Base-by-base conservation (phyloP, 1,140 invertebrate species). In the Plodia interpunctella region DNA sequence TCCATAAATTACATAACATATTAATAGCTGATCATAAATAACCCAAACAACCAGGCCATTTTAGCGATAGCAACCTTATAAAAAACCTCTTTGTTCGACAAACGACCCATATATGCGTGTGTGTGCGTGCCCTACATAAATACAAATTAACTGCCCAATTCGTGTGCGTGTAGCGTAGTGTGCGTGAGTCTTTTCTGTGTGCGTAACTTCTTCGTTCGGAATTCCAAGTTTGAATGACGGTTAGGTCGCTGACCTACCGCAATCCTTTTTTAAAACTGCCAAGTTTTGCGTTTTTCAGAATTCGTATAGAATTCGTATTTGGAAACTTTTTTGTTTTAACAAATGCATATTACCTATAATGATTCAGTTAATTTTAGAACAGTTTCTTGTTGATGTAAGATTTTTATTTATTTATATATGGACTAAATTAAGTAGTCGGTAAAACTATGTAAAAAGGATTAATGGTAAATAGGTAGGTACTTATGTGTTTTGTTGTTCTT, bases 151-250 rank as follows among this genome's bases (percentile, higher is more conserved):
- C 38, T 44, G 38, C 38, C 38, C 38, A 44, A 44, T 44, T 44
- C 15, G 13, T 44, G 58, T 32, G 54, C 76, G 78, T 83, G 75
- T 83, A 2, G 78, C 66, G 78, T 83, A 38, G 65, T 73, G 65
- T 68, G 66, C 66, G 66, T 66, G 55, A 21, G 11, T 0, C 49
- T 17, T 49, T 60, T 54, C 59, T 70, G 76, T 80, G 78, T 77
- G 78, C 76, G 80, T 80, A 72, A 70, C 77, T 78, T 77, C 78
- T 83, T 85, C 82, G 75, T 73, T 76, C 73, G 73, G 82, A 83
- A 83, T 85, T 86, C 75, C 84, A 86, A 86, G 78, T 87, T 87
- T 86, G 74, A 80, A 25, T 81, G 82, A 80, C 82, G 83, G 72
- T 76, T 73, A 80, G 83, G 82, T 87, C 78, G 73, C 78, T 84